Evolutionary conservation across 2,113 vertebrate genomes (phyloP).

Genomic region (Isurus oxyrinchus): DNA sequence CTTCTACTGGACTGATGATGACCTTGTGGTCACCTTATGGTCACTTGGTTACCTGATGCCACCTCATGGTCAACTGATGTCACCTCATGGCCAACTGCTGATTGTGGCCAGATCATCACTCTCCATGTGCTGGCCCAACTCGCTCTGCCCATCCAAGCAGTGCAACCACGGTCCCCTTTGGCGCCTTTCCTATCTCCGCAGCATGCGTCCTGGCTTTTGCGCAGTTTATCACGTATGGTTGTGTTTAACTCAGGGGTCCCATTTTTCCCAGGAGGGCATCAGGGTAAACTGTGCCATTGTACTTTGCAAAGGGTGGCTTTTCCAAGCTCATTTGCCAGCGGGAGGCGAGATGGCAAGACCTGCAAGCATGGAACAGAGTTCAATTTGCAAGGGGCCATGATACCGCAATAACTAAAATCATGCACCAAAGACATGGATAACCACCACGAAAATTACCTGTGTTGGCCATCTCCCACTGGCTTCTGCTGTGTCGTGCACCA

Average conservation of each 20-base stretch:
- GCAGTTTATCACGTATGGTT: background rate
- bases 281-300: background rate
- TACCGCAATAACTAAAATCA: background rate
- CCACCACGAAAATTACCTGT: background rate
- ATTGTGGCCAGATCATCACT: background rate
- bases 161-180: background rate
- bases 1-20: background rate
- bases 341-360: background rate
- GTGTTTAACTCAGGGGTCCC: background rate
- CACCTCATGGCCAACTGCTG: background rate
- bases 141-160: background rate
- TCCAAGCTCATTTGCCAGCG: background rate
- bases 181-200: background rate
- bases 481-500: background rate
- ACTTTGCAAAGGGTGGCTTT: background rate
- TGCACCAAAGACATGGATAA: background rate
- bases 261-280: background rate
- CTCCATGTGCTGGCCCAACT: background rate
- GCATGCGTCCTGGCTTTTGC: background rate
- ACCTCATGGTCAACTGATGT: no score
- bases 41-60: no score
- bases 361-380: background rate
- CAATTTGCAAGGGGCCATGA: background rate
- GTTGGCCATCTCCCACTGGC: background rate
- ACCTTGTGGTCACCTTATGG: background rate